Percentiles rank a stretch among this genome's conserved stretches.
Evolutionary conservation across 2,113 vertebrate genomes (phyloP).

Genomic region (Eidolon helvum): DNA sequence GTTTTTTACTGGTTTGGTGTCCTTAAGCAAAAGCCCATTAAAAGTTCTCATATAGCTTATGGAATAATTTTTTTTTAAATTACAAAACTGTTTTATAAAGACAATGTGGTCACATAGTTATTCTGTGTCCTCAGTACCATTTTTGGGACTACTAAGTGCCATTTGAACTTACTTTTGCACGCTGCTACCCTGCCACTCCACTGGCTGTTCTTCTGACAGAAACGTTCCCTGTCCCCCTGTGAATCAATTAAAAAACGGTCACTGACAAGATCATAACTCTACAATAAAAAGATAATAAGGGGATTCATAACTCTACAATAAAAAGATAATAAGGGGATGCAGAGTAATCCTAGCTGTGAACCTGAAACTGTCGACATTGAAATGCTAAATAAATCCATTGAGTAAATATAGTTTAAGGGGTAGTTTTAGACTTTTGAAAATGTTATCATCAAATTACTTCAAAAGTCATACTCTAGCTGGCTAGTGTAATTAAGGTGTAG

Average conservation of each 20-base stretch:
- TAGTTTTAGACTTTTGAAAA: conserved; percentile 29
- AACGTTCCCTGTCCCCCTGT: conserved; percentile 89
- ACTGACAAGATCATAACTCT: not conserved
- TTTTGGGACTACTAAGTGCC: not conserved
- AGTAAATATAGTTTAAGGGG: not conserved
- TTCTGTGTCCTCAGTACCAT: not conserved
- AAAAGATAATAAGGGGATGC: not conserved
- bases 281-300: not conserved
- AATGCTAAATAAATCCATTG: not conserved
- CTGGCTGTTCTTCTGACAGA: conserved; percentile 87
- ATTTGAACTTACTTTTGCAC: conserved; percentile 90
- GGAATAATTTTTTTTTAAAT: not conserved
- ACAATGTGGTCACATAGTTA: not conserved
- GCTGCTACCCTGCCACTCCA: conserved; percentile 90
- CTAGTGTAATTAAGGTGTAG: not conserved
- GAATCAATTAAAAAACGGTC: conserved; percentile 21
- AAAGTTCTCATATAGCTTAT: not conserved
- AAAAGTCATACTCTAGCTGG: not conserved
- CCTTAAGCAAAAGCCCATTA: not conserved
- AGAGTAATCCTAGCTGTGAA: not conserved
- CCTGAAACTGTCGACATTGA: not conserved
- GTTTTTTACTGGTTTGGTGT: not conserved
- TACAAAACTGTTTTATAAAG: not conserved
- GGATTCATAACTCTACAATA: not conserved
- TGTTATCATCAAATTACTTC: not conserved